Evolutionary conservation across 2,888 invertebrate genomes (phyloP), one percentile per base, ranked within the genome.

Genomic region (Graphium colonna): DNA sequence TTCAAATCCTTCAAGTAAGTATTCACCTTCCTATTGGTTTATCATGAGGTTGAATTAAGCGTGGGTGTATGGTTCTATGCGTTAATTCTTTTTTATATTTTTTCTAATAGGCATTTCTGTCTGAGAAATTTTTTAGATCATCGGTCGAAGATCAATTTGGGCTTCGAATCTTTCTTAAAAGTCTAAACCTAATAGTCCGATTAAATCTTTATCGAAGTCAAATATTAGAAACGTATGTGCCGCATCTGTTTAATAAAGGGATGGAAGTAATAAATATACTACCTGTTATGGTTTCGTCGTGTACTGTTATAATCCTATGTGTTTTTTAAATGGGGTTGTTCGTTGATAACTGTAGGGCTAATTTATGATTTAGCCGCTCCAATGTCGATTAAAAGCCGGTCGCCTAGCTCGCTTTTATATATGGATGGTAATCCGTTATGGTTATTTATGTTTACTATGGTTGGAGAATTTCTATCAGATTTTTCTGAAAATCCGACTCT

Each of bases 121-220:
- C n/a, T n/a, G n/a, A n/a, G n/a, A n/a, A n/a, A n/a, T n/a, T n/a
- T n/a, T n/a, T n/a, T n/a, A n/a, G n/a, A n/a, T n/a, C n/a, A 18
- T 26, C 5, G 13, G 43, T n/a, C 26, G n/a, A 1, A 43, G 8
- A 13, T 43, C 15, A n/a, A 43, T 43, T 8, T 43, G n/a, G 1
- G 43, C 26, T 26, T 43, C 43, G 15, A 43, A 21, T 26, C 13
- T 43, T 26, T 43, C 26, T 43, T 26, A 43, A 15, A 43, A 43
- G 26, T 43, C 26, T 1, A 43, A 26, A 7, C 21, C 43, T 43
- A 26, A 13, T 26, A 43, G 15, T 2, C n/a, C n/a, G n/a, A n/a
- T n/a, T n/a, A n/a, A n/a, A n/a, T n/a, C n/a, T n/a, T n/a, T n/a
- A n/a, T n/a, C n/a, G n/a, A n/a, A n/a, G n/a, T n/a, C n/a, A n/a